Conservation (phyloP, 92 coral and sea anemone species). For the Epizoanthus stellaris region DNA sequence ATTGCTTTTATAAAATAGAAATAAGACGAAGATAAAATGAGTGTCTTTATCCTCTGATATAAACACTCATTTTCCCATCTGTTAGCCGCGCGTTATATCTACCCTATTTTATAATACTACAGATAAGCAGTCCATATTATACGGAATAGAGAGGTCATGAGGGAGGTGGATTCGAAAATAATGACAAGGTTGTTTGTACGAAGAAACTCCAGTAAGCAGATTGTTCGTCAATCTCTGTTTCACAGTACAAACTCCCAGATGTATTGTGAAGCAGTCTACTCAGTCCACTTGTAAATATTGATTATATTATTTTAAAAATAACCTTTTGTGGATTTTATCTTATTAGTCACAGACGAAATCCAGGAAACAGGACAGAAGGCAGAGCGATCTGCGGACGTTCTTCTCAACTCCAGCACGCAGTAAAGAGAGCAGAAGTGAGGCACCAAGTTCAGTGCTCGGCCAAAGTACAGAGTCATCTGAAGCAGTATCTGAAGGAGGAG, state of each 20-base stretch:
- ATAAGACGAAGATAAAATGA: no score
- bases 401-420: conserved; percentile 37
- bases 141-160: neutral
- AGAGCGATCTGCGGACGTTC: conserved; percentile 73
- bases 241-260: no score
- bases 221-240: neutral
- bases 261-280: neutral
- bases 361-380: conserved; percentile 53
- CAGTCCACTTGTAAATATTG: neutral
- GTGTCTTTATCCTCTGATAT: no score
- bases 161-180: neutral
- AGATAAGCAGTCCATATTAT: no score
- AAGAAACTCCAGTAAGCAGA: neutral
- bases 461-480: neutral
- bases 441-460: neutral
- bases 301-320: neutral
- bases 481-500: neutral
- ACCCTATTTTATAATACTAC: no score
- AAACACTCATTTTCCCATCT: no score
- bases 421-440: neutral
- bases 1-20: no score
- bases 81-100: no score
- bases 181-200: neutral
- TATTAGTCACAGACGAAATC: conserved; percentile 44
- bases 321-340: neutral